Evolutionary conservation across 1,140 invertebrate genomes (phyloP), one percentile per base, ranked within the genome.

Genomic region (Papilio xuthus): DNA sequence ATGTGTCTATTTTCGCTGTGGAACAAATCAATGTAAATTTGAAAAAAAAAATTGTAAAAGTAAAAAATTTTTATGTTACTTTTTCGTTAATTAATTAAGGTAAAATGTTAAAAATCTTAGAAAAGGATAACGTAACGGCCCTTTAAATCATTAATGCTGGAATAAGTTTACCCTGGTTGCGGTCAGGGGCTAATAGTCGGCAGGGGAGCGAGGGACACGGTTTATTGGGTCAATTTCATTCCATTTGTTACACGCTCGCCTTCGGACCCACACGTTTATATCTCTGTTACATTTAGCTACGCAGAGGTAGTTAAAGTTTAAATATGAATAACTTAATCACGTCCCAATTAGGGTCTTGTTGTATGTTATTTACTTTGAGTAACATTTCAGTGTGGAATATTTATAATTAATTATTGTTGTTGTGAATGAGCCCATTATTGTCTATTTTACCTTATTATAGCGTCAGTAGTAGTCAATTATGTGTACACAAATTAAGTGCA

Each of bases 171-270:
- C 60, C 60, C 60, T 28, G 23, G 26, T 26, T 67, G 60, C 60
- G 60, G 60, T 67, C 26, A 67, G 60, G 26, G 60, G 60, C 60
- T 67, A 67, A 67, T 67, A 67, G 60, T 67, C 60, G 26, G 26
- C 26, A 28, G 26, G 60, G 60, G 60, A 67, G 26, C 13, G 26
- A 28, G 60, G 60, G 60, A 67, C 26, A 67, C 60, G 60, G 23
- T 67, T 67, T 67, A 67, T 67, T 67, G 60, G 60, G 60, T 67
- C 60, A 67, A 67, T 67, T 67, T 67, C 60, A 67, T 67, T 67
- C 26, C 60, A 67, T 67, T 67, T 67, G 26, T 67, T 67, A 67
- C 60, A 67, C 26, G 60, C 60, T 10, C 3, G 56, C 60, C 26
- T 67, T 18, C 26, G 26, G 23, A 67, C 60, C 60, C 60, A 7